Evolutionary conservation across 2,888 invertebrate genomes (phyloP), one percentile per base, ranked within the genome.

Genomic region (Ectemnius continuus): DNA sequence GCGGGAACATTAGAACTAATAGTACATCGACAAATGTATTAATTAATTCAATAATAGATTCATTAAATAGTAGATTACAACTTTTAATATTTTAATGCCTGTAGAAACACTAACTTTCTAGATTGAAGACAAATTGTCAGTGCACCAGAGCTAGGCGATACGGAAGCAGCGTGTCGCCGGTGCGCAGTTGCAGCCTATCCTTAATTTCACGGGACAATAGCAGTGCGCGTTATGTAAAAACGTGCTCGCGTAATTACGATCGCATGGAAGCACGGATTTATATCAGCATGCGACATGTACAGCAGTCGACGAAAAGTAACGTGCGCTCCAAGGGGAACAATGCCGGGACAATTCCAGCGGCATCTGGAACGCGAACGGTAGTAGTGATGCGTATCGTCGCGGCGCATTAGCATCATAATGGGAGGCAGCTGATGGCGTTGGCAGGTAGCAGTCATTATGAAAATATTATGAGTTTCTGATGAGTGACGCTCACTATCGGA

Each of bases 321-420:
- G 4, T 52, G 52, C 52, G 52, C 52, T 6, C 52, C n/a, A 13
- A 52, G 36, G 36, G 14, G 14, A 52, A 52, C 52, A 52, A 52
- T 52, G 52, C n/a, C n/a, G 1, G 52, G 16, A 52, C 52, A 14
- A 52, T 52, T 52, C 13, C 52, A 52, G 52, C 16, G 52, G 52
- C 52, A 52, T 52, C 52, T 52, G 52, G 52, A 16, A 52, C 52
- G 52, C 52, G 16, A 14, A 14, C 16, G 61, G 70, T 45, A 65
- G 63, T 59, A 72, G 72, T 72, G 81, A 84, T 79, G 60, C 64
- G 61, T 75, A 79, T 79, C 77, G 72, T 75, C 36, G 5, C 8
- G 65, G 61, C 64, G 59, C 68, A 84, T 85, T 84, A 83, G 62
- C 84, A 83, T 84, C 58, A 84, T 79, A 86, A 83, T 83, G 56